Conservation (phyloP, 2,888 invertebrate genomes). For the Phlogophora meticulosa region DNA sequence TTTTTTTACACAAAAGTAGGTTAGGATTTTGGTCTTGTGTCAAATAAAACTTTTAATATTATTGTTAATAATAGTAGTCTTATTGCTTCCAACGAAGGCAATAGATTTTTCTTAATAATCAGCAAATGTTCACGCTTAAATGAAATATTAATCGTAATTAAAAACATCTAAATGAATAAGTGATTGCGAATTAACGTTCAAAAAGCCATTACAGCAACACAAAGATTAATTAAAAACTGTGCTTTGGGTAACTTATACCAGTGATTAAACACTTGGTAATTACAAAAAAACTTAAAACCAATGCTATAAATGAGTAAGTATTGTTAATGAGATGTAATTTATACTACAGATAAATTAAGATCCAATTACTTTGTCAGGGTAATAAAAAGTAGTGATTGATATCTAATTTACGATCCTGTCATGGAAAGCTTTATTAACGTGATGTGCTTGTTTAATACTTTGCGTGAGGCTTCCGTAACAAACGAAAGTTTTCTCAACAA, state of each 20-base stretch:
- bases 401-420: constrained; percentile 39
- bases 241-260: constrained; percentile 1
- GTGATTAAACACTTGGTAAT: constrained; percentile 11
- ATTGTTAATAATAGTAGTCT: background rate
- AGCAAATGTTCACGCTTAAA: background rate
- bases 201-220: constrained; percentile 16
- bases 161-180: constrained; percentile 29
- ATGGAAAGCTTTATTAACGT: constrained; percentile 22
- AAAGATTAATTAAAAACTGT: constrained; percentile 23
- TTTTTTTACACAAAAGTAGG: background rate
- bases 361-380: constrained; percentile 42
- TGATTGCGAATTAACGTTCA: constrained; percentile 31
- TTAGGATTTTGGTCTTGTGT: background rate
- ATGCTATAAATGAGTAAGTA: constrained; percentile 1
- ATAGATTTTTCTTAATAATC: background rate
- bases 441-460: constrained; percentile 17
- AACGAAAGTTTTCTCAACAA: constrained; percentile 6
- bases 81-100: background rate
- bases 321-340: constrained; percentile 33
- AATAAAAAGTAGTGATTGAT: constrained; percentile 51
- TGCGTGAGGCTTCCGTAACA: constrained; percentile 2
- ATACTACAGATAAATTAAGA: constrained; percentile 37
- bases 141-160: constrained; percentile 15
- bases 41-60: background rate
- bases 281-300: constrained; percentile 21